Evolutionary conservation across 2,113 vertebrate genomes (phyloP).

Genomic region (Mustela lutreola): DNA sequence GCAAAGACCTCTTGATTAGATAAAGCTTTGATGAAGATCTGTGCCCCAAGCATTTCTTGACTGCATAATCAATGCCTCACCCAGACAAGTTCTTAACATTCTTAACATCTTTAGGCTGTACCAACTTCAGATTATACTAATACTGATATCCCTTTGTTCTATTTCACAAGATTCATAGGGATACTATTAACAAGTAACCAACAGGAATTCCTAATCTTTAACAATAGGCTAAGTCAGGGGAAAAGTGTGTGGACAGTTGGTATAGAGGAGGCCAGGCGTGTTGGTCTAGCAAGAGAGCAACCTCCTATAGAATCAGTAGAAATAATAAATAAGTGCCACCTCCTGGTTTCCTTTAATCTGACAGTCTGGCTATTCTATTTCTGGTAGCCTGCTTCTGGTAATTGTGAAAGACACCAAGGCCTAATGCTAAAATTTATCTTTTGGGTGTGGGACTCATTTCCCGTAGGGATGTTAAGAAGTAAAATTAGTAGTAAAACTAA

Average conservation of each 20-base stretch:
- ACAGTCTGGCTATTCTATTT: neutral
- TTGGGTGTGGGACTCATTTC: slow-evolving; percentile 32
- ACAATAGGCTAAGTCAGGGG: neutral
- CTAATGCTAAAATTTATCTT: slow-evolving; percentile 3
- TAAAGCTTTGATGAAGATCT: neutral
- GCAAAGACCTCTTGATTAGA: neutral
- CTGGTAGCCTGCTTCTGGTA: neutral
- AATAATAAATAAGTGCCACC: neutral
- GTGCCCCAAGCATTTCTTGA: neutral
- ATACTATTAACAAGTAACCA: neutral
- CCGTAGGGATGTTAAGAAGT: neutral
- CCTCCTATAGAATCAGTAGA: neutral
- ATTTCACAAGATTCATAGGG: neutral
- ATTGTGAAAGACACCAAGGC: neutral
- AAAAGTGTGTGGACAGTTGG: neutral
- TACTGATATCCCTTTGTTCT: neutral
- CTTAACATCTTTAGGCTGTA: neutral
- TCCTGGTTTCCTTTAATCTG: neutral
- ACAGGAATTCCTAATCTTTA: neutral
- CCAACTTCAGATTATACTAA: neutral
- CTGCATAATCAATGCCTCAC: neutral
- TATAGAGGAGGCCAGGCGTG: neutral
- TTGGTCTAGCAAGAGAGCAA: neutral
- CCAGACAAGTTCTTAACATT: neutral
- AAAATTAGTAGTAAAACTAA: neutral